phyloP scores from a whole-genome alignment of 2,113 vertebrate genomes.

The Stercorarius parasiticus region DNA sequence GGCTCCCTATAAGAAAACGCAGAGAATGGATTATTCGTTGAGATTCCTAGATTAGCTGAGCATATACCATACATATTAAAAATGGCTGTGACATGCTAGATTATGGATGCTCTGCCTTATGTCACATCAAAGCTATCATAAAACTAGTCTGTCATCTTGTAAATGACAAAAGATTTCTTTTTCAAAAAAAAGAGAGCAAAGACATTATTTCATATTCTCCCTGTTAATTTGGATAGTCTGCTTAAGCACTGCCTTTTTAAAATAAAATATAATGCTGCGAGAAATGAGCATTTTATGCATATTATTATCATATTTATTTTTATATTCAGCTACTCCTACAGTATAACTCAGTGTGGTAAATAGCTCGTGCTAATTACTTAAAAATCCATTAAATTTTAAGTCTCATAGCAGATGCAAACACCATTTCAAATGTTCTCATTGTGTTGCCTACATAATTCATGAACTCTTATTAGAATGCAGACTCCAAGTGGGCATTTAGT shows the following conservation, averaged over 20 bases:
- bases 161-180: slow-evolving; percentile 34
- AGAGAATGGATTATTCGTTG: neutral
- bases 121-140: slow-evolving; percentile 48
- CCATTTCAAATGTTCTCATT: slow-evolving; percentile 70
- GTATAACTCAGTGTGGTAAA: slow-evolving; percentile 75
- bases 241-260: slow-evolving; percentile 21
- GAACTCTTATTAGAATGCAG: slow-evolving; percentile 58
- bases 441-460: slow-evolving; percentile 65
- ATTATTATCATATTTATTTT: slow-evolving; percentile 80
- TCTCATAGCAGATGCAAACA: slow-evolving; percentile 73
- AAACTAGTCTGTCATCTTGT: slow-evolving; percentile 32
- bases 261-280: slow-evolving; percentile 69
- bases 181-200: slow-evolving; percentile 13
- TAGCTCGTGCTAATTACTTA: slow-evolving; percentile 77
- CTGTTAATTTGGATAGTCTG: slow-evolving; percentile 67
- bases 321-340: slow-evolving; percentile 73
- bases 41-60: slow-evolving; percentile 18
- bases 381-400: slow-evolving; percentile 76
- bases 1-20: neutral
- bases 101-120: slow-evolving; percentile 48
- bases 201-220: slow-evolving; percentile 57
- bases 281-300: slow-evolving; percentile 76
- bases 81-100: slow-evolving; percentile 43
- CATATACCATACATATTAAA: neutral
- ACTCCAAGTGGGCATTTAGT: slow-evolving; percentile 22